Percentiles rank a stretch among this genome's conserved stretches.
phyloP scores from a whole-genome alignment of 1,140 invertebrate species.

The Orussus abietinus region DNA sequence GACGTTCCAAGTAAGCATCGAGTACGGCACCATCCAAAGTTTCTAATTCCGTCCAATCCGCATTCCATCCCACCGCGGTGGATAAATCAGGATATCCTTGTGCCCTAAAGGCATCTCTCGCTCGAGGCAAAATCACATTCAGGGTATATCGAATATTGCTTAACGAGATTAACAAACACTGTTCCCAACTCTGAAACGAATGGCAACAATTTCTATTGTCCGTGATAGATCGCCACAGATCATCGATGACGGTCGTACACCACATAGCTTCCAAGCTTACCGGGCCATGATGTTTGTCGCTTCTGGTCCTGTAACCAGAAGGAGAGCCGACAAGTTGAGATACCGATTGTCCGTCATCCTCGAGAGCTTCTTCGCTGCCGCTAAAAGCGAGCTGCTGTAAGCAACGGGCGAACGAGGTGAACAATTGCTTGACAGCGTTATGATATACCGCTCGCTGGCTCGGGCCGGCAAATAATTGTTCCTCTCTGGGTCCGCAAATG shows the following conservation, averaged over 20 bases:
- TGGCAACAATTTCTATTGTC: too few species aligned
- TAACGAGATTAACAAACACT: slow-evolving; percentile 77
- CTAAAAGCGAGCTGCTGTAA: slow-evolving; percentile 64
- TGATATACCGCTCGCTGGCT: slow-evolving; percentile 65
- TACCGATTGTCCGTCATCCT: slow-evolving; percentile 58
- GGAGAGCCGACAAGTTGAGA: slow-evolving; percentile 65
- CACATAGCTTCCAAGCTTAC: slow-evolving; percentile 22
- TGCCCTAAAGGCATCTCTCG: slow-evolving; percentile 54
- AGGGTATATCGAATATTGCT: slow-evolving; percentile 87
- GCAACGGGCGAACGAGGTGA: slow-evolving; percentile 64
- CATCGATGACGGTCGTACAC: background rate
- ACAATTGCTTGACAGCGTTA: slow-evolving; percentile 66
- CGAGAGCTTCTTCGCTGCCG: slow-evolving; percentile 57
- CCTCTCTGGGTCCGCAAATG: slow-evolving; percentile 67
- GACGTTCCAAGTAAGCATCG: slow-evolving; percentile 85
- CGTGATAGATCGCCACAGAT: slow-evolving; percentile 7
- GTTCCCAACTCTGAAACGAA: slow-evolving; percentile 66
- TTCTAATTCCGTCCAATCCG: slow-evolving; percentile 55
- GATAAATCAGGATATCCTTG: slow-evolving; percentile 46
- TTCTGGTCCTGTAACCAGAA: slow-evolving; percentile 48
- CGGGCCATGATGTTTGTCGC: slow-evolving; percentile 39
- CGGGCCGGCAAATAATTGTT: slow-evolving; percentile 61
- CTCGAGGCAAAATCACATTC: slow-evolving; percentile 66
- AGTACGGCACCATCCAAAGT: slow-evolving; percentile 68
- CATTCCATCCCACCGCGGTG: slow-evolving; percentile 39